Evolutionary conservation across 2,797 vertebrate genomes (phyloP).

Genomic region (Orientallactaga sibirica): DNA sequence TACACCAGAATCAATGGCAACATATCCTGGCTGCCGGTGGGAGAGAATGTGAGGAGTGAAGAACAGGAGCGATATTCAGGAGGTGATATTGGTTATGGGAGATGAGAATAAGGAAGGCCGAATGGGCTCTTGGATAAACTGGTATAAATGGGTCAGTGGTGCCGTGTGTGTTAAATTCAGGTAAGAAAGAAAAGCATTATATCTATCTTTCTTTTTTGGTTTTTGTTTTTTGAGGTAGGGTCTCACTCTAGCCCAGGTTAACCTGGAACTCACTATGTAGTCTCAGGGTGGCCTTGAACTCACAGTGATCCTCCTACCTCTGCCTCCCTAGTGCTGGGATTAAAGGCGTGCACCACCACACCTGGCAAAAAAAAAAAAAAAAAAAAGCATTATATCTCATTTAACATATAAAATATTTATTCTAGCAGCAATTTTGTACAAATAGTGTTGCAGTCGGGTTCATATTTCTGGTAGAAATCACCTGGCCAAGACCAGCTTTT

Average conservation of each 20-base stretch:
- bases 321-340: too few relatives aligned
- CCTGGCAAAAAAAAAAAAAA: neutral
- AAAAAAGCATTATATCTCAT: neutral
- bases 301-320: too few relatives aligned
- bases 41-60: neutral
- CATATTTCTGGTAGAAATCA: too few relatives aligned
- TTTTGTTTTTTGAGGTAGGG: too few relatives aligned
- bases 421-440: neutral
- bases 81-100: neutral
- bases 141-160: neutral
- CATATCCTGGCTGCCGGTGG: too few relatives aligned
- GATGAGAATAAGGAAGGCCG: neutral
- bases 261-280: too few relatives aligned
- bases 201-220: neutral
- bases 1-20: neutral
- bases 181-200: conserved; percentile 12
- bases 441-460: neutral
- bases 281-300: too few relatives aligned
- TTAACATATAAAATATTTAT: neutral
- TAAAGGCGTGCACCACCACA: too few relatives aligned
- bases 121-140: neutral
- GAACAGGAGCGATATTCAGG: neutral
- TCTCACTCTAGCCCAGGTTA: too few relatives aligned
- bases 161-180: neutral
- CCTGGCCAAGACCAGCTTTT: too few relatives aligned